Conservation (phyloP, 2,113 vertebrate genomes). For the Theristicus caerulescens region DNA sequence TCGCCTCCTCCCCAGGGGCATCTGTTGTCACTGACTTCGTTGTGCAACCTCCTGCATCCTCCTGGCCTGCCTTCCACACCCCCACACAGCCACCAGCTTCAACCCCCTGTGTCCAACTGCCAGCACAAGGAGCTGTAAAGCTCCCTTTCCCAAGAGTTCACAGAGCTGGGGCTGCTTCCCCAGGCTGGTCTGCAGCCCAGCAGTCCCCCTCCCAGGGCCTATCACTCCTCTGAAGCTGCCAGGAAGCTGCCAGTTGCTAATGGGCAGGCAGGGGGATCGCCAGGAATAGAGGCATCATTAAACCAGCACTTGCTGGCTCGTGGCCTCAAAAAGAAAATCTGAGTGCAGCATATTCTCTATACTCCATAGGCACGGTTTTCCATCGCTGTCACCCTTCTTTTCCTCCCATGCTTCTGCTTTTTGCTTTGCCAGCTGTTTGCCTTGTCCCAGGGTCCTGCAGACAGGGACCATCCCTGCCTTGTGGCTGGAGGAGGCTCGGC, state of each 20-base stretch:
- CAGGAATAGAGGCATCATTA: not conserved
- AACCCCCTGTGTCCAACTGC: fast-evolving
- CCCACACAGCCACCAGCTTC: not conserved
- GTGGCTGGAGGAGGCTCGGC: not conserved
- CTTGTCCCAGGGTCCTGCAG: not conserved
- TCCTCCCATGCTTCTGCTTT: fast-evolving
- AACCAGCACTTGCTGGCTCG: not conserved
- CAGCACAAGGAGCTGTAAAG: not conserved
- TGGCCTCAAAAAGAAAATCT: not conserved
- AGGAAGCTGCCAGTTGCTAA: not conserved
- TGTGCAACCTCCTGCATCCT: not conserved
- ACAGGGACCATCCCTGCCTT: not conserved
- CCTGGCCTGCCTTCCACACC: not conserved
- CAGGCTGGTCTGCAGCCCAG: not conserved
- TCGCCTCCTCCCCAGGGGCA: not conserved
- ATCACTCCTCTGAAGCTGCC: not conserved
- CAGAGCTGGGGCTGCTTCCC: not conserved
- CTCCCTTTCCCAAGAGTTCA: not conserved
- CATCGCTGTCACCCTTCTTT: not conserved
- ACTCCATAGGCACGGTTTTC: not conserved
- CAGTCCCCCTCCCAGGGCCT: not conserved
- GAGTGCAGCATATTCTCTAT: not conserved
- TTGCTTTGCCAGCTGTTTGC: not conserved
- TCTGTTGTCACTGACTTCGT: not conserved
- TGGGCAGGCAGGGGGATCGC: fast-evolving